phyloP scores from a whole-genome alignment of 1,140 invertebrate species.

The Brachionus rubens region DNA sequence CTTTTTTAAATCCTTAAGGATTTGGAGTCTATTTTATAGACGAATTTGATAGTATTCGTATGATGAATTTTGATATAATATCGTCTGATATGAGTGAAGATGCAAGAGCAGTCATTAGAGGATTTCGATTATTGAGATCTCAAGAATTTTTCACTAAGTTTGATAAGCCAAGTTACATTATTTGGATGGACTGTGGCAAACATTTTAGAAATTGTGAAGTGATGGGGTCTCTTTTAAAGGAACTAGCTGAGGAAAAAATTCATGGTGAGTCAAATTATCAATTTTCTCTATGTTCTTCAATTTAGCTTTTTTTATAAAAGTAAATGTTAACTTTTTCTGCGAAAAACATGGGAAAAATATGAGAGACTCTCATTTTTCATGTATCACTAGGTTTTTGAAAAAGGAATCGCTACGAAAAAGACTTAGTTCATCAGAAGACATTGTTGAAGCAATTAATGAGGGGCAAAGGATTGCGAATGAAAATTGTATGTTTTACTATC shows the following conservation, averaged over 20 bases:
- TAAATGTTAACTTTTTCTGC: slow-evolving; percentile 24
- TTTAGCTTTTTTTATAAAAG: slow-evolving; percentile 1
- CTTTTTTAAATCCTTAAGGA: neutral
- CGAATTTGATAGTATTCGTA: neutral
- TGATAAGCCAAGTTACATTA: slow-evolving; percentile 1
- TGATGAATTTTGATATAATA: slow-evolving; percentile 28
- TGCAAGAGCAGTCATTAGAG: slow-evolving; percentile 21
- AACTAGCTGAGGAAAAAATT: slow-evolving; percentile 21
- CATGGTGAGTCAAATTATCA: neutral
- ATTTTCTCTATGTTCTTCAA: neutral
- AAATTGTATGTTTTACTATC: slow-evolving; percentile 18
- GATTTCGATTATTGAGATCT: slow-evolving; percentile 1
- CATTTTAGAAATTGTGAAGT: slow-evolving; percentile 37
- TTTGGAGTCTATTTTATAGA: slow-evolving; percentile 15
- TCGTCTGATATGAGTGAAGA: slow-evolving; percentile 20
- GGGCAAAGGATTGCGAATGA: slow-evolving; percentile 5
- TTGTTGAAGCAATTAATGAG: slow-evolving; percentile 23
- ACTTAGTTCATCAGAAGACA: neutral
- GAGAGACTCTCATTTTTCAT: slow-evolving; percentile 16
- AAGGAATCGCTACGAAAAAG: neutral
- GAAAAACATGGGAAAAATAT: slow-evolving; percentile 34
- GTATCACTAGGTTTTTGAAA: neutral
- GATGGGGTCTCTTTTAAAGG: neutral
- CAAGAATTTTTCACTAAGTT: neutral
- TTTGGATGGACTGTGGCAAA: slow-evolving; percentile 39